A percentile compares a stretch with the other conserved stretches of the same genome.
Conservation (phyloP, 1,140 invertebrate species). For the Amyelois transitella region DNA sequence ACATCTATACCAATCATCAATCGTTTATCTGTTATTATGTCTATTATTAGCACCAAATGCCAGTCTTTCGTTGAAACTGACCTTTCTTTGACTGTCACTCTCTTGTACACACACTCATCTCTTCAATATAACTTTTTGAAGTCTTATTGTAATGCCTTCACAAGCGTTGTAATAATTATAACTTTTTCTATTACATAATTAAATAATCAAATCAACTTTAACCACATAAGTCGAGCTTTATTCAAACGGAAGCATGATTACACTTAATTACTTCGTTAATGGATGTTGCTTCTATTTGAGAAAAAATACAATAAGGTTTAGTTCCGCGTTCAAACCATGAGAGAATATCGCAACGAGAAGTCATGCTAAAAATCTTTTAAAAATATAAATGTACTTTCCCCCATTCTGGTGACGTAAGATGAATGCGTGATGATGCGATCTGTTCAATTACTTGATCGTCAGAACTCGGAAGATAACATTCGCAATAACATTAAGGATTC, state of each 20-base stretch:
- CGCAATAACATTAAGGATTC: conserved; percentile 47
- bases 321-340: neutral
- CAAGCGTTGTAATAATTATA: too few species aligned
- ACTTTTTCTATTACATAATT: neutral
- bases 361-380: conserved; percentile 13
- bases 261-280: neutral
- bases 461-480: conserved; percentile 25
- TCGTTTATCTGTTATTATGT: neutral
- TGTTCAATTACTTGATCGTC: conserved; percentile 44
- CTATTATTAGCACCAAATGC: too few species aligned
- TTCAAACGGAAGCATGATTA: neutral
- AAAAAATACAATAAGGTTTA: neutral
- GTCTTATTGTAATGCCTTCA: too few species aligned
- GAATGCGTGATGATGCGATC: conserved; percentile 45
- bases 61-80: too few species aligned
- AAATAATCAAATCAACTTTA: neutral
- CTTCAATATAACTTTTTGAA: too few species aligned
- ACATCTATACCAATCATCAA: neutral
- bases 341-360: neutral
- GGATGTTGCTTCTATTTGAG: neutral
- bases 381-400: conserved; percentile 50
- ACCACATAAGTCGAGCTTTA: neutral
- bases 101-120: too few species aligned
- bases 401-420: conserved; percentile 37
- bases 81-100: too few species aligned